phyloP scores from a whole-genome alignment of 2,888 invertebrate genomes.

The Lymantria monacha region DNA sequence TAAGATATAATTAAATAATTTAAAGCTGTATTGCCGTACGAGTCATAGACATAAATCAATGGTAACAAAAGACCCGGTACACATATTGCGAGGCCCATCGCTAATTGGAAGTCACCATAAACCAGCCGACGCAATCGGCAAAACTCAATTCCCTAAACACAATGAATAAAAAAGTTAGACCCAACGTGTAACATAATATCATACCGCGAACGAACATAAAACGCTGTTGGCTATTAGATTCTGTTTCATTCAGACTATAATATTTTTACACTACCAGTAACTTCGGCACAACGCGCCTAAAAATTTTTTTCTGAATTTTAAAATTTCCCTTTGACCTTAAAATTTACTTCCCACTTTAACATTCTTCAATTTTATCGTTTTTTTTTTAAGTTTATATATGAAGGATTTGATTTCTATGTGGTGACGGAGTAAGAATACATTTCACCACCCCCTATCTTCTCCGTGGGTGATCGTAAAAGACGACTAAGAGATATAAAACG shows the following conservation, averaged over 20 bases:
- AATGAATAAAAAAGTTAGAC: slow-evolving; percentile 44
- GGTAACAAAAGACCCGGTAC: slow-evolving; percentile 65
- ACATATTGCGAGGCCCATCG: slow-evolving; percentile 44
- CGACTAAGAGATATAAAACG: too few species aligned
- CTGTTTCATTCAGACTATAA: slow-evolving; percentile 43
- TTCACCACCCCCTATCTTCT: too few species aligned
- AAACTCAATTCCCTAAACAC: slow-evolving; percentile 54
- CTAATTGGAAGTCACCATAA: slow-evolving; percentile 62
- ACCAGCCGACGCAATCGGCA: slow-evolving; percentile 42
- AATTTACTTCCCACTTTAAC: too few species aligned
- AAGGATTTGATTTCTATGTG: too few species aligned
- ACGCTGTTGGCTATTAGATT: slow-evolving; percentile 61
- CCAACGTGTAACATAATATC: slow-evolving; percentile 62
- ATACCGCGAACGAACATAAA: slow-evolving; percentile 76
- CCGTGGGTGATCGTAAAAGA: too few species aligned
- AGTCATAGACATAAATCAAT: slow-evolving; percentile 64
- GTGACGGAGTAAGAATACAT: too few species aligned
- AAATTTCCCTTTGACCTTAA: too few species aligned
- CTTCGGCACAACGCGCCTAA: too few species aligned
- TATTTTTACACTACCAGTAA: too few species aligned
- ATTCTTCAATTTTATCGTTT: too few species aligned
- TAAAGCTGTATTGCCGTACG: slow-evolving; percentile 41
- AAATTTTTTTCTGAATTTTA: too few species aligned
- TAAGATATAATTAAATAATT: slow-evolving; percentile 39
- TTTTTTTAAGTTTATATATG: too few species aligned